Evolutionary conservation across 2,797 vertebrate species (phyloP).

Genomic region (Glossophaga mutica): DNA sequence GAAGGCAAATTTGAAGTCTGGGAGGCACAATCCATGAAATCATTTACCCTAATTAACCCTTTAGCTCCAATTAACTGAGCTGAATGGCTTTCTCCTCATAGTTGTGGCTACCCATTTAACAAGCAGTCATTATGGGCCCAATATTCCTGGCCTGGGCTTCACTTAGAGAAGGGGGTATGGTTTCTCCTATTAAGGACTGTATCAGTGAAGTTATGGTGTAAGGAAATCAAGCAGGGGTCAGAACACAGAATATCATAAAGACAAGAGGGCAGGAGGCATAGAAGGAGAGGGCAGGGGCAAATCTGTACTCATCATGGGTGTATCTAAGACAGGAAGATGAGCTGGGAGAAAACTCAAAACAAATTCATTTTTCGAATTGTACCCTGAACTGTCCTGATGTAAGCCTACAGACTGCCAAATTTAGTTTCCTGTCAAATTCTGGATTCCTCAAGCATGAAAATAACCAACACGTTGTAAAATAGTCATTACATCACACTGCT

Average conservation of each 20-base stretch:
- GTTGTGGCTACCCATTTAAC: background rate
- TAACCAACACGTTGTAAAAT: background rate
- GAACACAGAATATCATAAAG: background rate
- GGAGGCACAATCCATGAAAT: slow-evolving; percentile 46
- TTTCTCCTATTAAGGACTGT: background rate
- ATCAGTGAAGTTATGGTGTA: accelerated
- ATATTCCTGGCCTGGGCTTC: background rate
- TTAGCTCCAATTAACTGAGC: slow-evolving; percentile 64
- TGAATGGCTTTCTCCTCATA: slow-evolving; percentile 12
- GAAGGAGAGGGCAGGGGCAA: background rate
- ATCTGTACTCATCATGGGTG: background rate
- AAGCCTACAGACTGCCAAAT: background rate
- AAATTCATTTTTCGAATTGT: slow-evolving; percentile 15
- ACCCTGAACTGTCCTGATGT: background rate
- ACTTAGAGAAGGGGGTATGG: background rate
- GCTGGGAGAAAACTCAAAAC: background rate
- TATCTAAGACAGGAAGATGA: background rate
- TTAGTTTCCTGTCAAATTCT: slow-evolving; percentile 26
- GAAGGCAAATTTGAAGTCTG: slow-evolving; percentile 67
- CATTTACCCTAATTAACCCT: slow-evolving; percentile 68
- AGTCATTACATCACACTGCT: background rate
- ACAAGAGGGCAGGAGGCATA: too few species aligned
- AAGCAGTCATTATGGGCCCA: background rate
- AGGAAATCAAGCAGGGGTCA: background rate
- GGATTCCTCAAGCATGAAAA: background rate